A percentile compares a stretch with the other conserved stretches of the same genome.
phyloP scores from a whole-genome alignment of 2,797 vertebrate genomes.

The Falco rusticolus region DNA sequence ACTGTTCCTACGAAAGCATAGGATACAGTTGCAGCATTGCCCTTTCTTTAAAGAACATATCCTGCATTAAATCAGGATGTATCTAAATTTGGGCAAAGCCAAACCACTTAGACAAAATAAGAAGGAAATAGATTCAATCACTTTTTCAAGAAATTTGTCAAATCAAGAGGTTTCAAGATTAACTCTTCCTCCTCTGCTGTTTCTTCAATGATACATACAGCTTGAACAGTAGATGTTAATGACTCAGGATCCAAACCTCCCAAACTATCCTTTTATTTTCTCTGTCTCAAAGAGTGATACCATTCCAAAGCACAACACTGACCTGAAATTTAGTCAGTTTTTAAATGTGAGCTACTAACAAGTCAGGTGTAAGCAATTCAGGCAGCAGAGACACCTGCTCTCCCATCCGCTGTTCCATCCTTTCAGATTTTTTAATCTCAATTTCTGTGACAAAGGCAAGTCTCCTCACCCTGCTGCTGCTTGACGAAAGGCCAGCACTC shows the following conservation, averaged over 20 bases:
- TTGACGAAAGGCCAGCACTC: not conserved
- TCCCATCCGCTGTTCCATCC: not conserved
- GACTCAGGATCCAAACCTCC: not conserved
- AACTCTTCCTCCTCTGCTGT: not conserved
- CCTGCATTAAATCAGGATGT: not conserved
- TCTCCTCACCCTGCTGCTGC: not conserved
- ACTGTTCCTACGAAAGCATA: not conserved
- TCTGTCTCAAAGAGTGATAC: not conserved
- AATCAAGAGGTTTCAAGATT: not conserved
- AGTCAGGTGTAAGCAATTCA: not conserved
- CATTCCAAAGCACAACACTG: not conserved
- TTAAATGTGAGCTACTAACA: not conserved
- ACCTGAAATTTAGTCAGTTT: not conserved
- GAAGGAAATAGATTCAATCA: not conserved
- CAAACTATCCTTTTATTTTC: not conserved
- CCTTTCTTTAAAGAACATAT: not conserved
- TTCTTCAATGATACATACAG: not conserved
- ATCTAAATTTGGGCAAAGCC: not conserved
- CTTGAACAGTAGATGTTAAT: not conserved
- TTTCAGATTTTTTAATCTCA: not conserved
- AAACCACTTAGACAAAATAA: not conserved
- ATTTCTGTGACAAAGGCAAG: not conserved
- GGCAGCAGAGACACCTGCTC: conserved; percentile 8
- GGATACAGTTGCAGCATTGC: not conserved
- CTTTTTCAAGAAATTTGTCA: not conserved